A percentile compares a stretch with the other conserved stretches of the same genome.
phyloP scores from a whole-genome alignment of 2,113 vertebrate genomes.

The Hippolais icterina region DNA sequence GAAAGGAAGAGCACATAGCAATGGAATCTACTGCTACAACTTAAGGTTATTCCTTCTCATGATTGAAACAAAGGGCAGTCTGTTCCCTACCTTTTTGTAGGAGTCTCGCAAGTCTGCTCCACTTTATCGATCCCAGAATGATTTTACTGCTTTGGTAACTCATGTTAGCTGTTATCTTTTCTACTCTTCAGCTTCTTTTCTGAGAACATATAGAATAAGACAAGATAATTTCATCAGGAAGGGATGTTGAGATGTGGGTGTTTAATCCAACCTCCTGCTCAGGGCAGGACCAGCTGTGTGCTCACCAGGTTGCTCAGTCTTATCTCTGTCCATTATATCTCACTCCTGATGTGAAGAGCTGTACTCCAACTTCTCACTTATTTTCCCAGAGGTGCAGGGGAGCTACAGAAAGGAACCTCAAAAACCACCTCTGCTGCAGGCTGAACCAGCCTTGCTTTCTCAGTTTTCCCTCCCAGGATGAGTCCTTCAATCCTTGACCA shows the following conservation, averaged over 20 bases:
- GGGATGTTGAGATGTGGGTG: fast-evolving
- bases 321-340: neutral
- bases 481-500: neutral
- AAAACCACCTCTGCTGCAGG: neutral
- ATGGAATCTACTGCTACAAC: neutral
- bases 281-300: neutral
- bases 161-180: neutral
- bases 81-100: neutral
- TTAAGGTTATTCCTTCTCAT: neutral
- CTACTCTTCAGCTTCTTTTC: neutral
- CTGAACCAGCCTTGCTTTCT: neutral
- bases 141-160: neutral
- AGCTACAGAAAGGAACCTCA: neutral
- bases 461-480: neutral
- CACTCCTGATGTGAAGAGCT: neutral
- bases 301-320: neutral
- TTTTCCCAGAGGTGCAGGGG: neutral
- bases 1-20: neutral
- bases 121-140: neutral
- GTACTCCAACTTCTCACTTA: neutral
- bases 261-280: neutral
- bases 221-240: neutral
- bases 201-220: neutral
- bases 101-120: neutral
- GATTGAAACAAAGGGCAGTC: neutral